Base-by-base conservation (phyloP, 2,113 vertebrate genomes). In the Capreolus pygargus region DNA sequence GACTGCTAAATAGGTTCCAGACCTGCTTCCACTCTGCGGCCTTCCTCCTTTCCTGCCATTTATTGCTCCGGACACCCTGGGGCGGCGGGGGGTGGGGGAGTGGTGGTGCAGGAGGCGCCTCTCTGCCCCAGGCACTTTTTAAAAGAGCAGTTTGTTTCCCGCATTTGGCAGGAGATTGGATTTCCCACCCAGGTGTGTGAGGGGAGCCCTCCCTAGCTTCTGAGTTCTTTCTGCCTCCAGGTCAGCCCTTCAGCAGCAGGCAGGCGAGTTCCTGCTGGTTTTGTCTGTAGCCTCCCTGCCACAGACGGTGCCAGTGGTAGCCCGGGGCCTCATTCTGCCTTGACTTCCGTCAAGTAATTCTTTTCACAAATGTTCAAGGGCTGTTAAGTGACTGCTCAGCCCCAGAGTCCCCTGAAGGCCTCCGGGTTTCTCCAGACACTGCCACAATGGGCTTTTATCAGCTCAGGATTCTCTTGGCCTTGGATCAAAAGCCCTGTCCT, bases 1-100 rank as follows among this genome's bases (percentile, higher is more conserved):
- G 36, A 95, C 76, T 97, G 92, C 92, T 92, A 97, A 98, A 97
- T 98, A 96, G 92, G 78, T 98, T 98, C 98, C 98, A 98, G 98
- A 96, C 58, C 3, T 1, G 11, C 70, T 87, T 89, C 88, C n/a
- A 14, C 36, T 39, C 67, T 0, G 3, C 33, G 7, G n/a, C 89
- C 78, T 58, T 92, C 92, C 61, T 93, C 96, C 91, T 96, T 96
- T 97, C 88, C 96, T 94, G 97, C 95, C 23, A 9, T 98, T 98
- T 96, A 96, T 95, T 15, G 28, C 96, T 97, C 83, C n/a, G 90
- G 85, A 95, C 50, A 43, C 93, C 94, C 60, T 81, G 60, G 28
- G 43, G 1, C 13, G 6, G 2, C 47, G 16, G 25, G 30, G 3
- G 61, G 2, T 47, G 16, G 25, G 30, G 3, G 61, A 1, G 21